Base-by-base conservation (phyloP, 2,888 invertebrate species). In the Erynnis tages region DNA sequence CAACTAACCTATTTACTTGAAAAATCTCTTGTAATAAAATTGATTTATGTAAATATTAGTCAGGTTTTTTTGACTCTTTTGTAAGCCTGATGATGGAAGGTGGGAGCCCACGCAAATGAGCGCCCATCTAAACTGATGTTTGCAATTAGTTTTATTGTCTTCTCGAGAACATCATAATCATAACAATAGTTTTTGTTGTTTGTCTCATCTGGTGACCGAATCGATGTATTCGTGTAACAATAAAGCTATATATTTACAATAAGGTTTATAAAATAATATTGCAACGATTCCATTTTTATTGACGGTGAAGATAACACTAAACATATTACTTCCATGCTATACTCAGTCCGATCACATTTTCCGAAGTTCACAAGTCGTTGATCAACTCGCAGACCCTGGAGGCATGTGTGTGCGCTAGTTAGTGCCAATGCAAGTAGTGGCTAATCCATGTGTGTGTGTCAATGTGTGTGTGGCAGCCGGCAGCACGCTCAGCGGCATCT, bases 401-500 rank as follows among this genome's bases (percentile, higher is more conserved):
- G 14, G 44, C 52, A 44, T 69, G 69, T 64, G 74, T 71, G 69
- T 65, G 65, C 62, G 34, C 41, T 32, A 21, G 29, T 16, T 41
- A 29, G 14, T 34, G 48, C 38, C 17, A 60, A 56, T 63, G 49
- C 41, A 58, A 72, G 76, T 82, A 81, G 86, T 83, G 79, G 82
- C 83, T 87, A 86, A 86, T 85, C 76, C 82, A 63, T 81, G 82
- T 83, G 78, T 82, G 77, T 80, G 82, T 82, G 79, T 79, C 81
- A 83, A 84, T 82, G 81, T 85, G 79, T 83, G 80, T 75, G 78
- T 77, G 75, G 73, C 83, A 86, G 88, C 87, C 69, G 80, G 86
- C 87, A 91, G 91, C 85, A 86, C 91, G 64, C 84, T 87, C 88
- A 91, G 91, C 84, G 85, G 90, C 73, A 91, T 91, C 71, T 91